A percentile compares a stretch with the other conserved stretches of the same genome.
Conservation (phyloP, 2,797 vertebrate genomes). For the Sternotherus odoratus region DNA sequence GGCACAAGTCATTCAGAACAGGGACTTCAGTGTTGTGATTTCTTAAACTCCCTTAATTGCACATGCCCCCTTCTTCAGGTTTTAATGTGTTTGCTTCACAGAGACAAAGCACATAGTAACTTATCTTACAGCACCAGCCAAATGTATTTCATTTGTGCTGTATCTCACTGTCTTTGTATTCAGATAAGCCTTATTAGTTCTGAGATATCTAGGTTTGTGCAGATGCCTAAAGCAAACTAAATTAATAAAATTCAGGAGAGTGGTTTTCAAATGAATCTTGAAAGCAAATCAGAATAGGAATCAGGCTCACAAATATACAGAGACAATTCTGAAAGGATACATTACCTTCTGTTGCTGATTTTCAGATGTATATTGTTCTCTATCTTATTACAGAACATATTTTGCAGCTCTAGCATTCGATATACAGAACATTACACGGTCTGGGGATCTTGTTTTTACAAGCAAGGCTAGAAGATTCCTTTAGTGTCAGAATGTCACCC, state of each 20-base stretch:
- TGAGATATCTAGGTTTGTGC: conserved; percentile 37
- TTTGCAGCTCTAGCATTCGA: conserved; percentile 15
- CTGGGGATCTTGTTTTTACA: conserved; percentile 51
- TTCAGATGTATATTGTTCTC: conserved; percentile 44
- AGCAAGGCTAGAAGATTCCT: conserved; percentile 24
- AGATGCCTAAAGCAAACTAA: not conserved
- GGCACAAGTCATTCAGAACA: not conserved
- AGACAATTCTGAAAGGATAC: conserved; percentile 39
- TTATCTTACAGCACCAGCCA: conserved; percentile 49
- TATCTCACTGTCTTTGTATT: conserved; percentile 57
- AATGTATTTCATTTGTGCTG: conserved; percentile 38
- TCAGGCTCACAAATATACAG: not conserved
- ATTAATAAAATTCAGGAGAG: conserved; percentile 62
- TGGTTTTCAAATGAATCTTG: conserved; percentile 35
- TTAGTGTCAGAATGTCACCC: not conserved
- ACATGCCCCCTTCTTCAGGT: conserved; percentile 26
- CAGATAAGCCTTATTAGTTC: conserved; percentile 59
- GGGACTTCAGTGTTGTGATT: not conserved
- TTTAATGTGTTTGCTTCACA: conserved; percentile 16
- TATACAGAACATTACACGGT: conserved; percentile 45
- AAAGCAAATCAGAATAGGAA: conserved; percentile 34
- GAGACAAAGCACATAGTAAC: conserved; percentile 27
- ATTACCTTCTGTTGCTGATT: conserved; percentile 49
- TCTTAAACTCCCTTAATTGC: conserved; percentile 42
- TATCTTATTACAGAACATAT: conserved; percentile 23